Evolutionary conservation across 2,797 vertebrate species (phyloP).

Genomic region (Protonibea diacanthus): DNA sequence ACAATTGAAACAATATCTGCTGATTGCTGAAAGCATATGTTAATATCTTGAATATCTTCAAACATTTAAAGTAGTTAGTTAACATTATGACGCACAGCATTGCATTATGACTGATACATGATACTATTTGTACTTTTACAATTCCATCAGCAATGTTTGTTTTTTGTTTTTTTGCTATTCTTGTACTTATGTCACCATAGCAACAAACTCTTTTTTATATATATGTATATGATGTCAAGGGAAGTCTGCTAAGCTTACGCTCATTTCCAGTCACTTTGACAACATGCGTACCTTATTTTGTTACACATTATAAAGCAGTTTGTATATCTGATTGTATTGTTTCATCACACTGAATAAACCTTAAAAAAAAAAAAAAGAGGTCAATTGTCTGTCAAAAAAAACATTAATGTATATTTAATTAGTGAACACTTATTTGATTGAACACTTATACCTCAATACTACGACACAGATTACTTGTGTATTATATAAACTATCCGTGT

Average conservation of each 20-base stretch:
- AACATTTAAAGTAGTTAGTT: neutral
- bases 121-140: too few species aligned
- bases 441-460: neutral
- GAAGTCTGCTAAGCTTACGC: neutral
- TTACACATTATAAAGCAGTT: neutral
- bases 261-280: neutral
- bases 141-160: too few species aligned
- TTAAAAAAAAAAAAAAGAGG: too few species aligned
- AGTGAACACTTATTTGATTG: neutral
- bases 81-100: neutral
- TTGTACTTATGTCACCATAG: neutral
- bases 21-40: neutral
- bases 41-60: neutral
- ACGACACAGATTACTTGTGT: neutral
- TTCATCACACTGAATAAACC: conserved; percentile 15
- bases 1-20: neutral
- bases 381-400: too few species aligned
- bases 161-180: neutral
- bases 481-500: neutral
- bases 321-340: conserved; percentile 1
- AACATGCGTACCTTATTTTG: neutral
- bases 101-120: too few species aligned
- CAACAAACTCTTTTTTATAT: neutral
- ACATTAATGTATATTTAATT: neutral
- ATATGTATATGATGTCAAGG: neutral